phyloP scores from a whole-genome alignment of 2,113 vertebrate genomes.

The Orycteropus afer region DNA sequence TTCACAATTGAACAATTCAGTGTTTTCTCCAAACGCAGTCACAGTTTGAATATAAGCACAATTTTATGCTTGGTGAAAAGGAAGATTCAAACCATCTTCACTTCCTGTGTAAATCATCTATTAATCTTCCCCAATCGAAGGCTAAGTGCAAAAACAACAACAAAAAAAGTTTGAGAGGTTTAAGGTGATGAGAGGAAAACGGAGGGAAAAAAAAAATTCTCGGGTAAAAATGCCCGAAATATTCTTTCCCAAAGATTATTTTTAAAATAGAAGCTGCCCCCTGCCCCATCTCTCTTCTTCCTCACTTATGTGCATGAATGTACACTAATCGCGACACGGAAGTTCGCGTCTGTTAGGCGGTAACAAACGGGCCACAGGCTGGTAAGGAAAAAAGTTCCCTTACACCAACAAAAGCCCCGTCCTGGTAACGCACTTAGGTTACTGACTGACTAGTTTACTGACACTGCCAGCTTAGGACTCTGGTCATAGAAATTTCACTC shows the following conservation, averaged over 20 bases:
- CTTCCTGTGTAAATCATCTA: background rate
- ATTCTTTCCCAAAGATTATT: background rate
- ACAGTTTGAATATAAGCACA: background rate
- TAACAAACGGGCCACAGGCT: slow-evolving; percentile 5
- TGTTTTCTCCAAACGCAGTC: background rate
- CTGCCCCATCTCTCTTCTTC: background rate
- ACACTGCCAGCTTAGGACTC: background rate
- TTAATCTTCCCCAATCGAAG: background rate
- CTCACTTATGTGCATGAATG: no score
- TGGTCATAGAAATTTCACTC: slow-evolving; percentile 51
- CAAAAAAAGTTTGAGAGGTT: background rate
- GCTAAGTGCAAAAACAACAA: background rate
- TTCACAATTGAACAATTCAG: background rate
- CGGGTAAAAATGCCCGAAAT: background rate
- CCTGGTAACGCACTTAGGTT: background rate
- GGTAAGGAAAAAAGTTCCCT: background rate
- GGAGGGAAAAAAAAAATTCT: background rate
- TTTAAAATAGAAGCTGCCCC: background rate
- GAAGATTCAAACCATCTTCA: background rate
- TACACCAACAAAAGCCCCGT: slow-evolving; percentile 48
- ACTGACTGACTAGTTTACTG: background rate
- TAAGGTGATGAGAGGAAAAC: background rate
- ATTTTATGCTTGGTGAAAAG: slow-evolving; percentile 26
- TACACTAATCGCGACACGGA: background rate
- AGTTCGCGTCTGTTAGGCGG: background rate